Percentiles rank a stretch among this genome's conserved stretches.
Conservation (phyloP, 2,113 vertebrate genomes). For the Taurulus bubalis region DNA sequence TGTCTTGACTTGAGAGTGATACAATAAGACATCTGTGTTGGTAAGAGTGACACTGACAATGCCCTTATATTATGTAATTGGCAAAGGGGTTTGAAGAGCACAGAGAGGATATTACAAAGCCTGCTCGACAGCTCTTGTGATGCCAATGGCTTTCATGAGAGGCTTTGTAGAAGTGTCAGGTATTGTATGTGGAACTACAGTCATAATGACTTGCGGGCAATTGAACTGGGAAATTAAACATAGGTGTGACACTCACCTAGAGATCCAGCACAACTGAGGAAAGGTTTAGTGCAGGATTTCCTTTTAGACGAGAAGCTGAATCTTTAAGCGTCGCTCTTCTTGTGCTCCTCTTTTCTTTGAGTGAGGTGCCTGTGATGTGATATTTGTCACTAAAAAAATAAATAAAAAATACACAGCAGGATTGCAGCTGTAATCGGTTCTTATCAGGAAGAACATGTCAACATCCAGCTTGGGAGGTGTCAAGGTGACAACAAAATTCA, state of each 20-base stretch:
- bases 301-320: neutral
- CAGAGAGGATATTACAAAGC: neutral
- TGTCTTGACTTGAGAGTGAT: neutral
- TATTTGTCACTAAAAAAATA: slow-evolving; percentile 37
- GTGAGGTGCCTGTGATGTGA: slow-evolving; percentile 23
- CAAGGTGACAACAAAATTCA: neutral
- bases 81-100: slow-evolving; percentile 13
- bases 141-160: slow-evolving; percentile 4
- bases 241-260: neutral
- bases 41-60: neutral
- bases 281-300: neutral
- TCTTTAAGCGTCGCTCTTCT: neutral
- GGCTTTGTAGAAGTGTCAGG: slow-evolving; percentile 12
- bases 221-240: neutral
- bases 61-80: neutral
- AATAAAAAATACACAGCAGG: neutral
- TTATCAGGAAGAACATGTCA: slow-evolving; percentile 42
- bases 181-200: slow-evolving; percentile 2
- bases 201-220: neutral
- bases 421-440: slow-evolving; percentile 21
- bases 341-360: slow-evolving; percentile 2
- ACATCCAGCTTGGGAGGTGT: slow-evolving; percentile 1
- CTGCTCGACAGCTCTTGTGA: slow-evolving; percentile 9
- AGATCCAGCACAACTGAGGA: slow-evolving; percentile 4
- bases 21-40: neutral